Evolutionary conservation across 2,888 invertebrate genomes (phyloP).

Genomic region (Lithophane semibrunnea): DNA sequence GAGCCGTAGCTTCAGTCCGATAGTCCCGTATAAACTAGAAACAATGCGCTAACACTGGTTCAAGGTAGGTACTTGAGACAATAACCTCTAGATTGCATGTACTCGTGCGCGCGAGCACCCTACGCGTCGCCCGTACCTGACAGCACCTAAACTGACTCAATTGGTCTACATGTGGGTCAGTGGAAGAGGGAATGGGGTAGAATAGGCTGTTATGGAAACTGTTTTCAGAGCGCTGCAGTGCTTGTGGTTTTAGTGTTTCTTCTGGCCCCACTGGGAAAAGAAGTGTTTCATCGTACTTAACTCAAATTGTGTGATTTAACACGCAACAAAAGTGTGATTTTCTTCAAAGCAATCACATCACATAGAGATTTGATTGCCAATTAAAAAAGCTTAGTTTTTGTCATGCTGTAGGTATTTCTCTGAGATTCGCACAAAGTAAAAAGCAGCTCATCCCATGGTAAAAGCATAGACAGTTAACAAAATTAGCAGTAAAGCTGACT

Average conservation of each 20-base stretch:
- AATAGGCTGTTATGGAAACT: slow-evolving; percentile 5
- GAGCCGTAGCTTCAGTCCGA: too few relatives aligned
- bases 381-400: neutral
- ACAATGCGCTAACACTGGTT: slow-evolving; percentile 29
- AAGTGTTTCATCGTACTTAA: neutral
- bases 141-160: slow-evolving; percentile 83
- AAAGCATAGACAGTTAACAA: neutral
- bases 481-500: neutral
- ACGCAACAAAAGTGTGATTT: neutral
- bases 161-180: slow-evolving; percentile 76
- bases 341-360: neutral
- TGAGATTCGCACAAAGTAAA: neutral
- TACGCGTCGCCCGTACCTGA: slow-evolving; percentile 77
- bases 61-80: slow-evolving; percentile 56
- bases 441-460: neutral
- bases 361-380: too few relatives aligned
- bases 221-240: too few relatives aligned
- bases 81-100: slow-evolving; percentile 47
- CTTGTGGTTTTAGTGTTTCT: neutral
- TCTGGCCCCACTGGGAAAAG: too few relatives aligned
- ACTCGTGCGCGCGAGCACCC: slow-evolving; percentile 49
- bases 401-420: neutral
- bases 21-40: slow-evolving; percentile 26
- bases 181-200: slow-evolving; percentile 42
- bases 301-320: neutral